Base-by-base conservation (phyloP, 2,888 invertebrate species). In the Drosophila nigricruria region DNA sequence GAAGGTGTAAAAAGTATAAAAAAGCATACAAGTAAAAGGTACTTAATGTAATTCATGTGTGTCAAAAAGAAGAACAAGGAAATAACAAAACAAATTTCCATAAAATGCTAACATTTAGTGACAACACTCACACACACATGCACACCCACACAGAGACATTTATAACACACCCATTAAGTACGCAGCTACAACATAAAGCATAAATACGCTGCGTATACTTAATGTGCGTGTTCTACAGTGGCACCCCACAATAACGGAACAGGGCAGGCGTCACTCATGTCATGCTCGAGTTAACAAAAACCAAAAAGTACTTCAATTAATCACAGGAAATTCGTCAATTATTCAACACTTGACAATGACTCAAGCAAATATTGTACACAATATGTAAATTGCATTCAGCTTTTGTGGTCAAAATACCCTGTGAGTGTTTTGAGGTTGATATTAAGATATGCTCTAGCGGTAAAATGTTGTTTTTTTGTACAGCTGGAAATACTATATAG, bases 261-360 rank as follows among this genome's bases (percentile, higher is more conserved):
- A 10, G 6, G 12, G 9, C n/a, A 14, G 34, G 56, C 42, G 12
- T 18, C 27, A 23, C 54, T 59, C 47, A n/a, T 63, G 62, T 63
- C 70, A 50, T 57, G 67, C 57, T 49, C 58, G 74, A 70, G 79
- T 59, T 65, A 79, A 64, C 53, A 64, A 62, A 62, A 57, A 65
- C 59, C 45, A 16, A 54, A 73, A 70, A 79, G 74, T 70, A 70
- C 79, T 79, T 66, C 60, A 79, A 63, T 77, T 74, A 78, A 79
- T 79, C 79, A 77, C 74, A 63, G 77, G 49, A 70, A 79, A 50
- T 62, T 78, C 74, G 60, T 77, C 71, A 77, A 79, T 77, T 79
- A 79, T 79, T 71, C 76, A 77, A 10, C 70, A 62, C 54, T 64
- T 65, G 70, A 73, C 70, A 73, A 70, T 52, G 59, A 60, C 67